Percentiles rank a stretch among this genome's conserved stretches.
Evolutionary conservation across 2,113 vertebrate species (phyloP).

Genomic region (Oryzias melastigma): DNA sequence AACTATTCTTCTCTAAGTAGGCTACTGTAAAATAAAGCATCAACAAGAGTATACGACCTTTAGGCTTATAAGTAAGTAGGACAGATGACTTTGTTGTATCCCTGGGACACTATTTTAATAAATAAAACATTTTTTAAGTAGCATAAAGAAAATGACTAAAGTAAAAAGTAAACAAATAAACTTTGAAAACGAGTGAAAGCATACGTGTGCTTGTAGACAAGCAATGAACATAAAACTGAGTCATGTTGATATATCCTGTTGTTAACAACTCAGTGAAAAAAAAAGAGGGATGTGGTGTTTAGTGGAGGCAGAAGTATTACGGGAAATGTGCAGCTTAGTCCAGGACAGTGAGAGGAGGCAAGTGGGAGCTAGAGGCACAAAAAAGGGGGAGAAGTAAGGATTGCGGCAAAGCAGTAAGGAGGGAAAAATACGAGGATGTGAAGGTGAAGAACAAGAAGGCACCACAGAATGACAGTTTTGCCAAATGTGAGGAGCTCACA

Average conservation of each 20-base stretch:
- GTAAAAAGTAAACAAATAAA: slow-evolving; percentile 12
- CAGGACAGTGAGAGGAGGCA: slow-evolving; percentile 59
- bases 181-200: slow-evolving; percentile 18
- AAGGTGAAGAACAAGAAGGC: slow-evolving; percentile 42
- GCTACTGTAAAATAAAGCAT: not conserved
- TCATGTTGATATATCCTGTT: slow-evolving; percentile 76
- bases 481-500: slow-evolving; percentile 4
- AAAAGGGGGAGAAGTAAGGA: slow-evolving; percentile 51
- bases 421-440: slow-evolving; percentile 16
- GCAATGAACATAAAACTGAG: slow-evolving; percentile 67
- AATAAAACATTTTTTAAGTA: not conserved
- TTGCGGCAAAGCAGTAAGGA: slow-evolving; percentile 31
- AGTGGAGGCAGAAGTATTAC: slow-evolving; percentile 69
- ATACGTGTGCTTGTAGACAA: slow-evolving; percentile 50
- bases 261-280: slow-evolving; percentile 74
- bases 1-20: slow-evolving; percentile 41
- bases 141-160: not conserved
- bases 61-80: too few species aligned
- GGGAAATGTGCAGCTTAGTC: slow-evolving; percentile 67
- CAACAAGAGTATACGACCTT: not conserved
- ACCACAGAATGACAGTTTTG: slow-evolving; percentile 21
- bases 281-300: slow-evolving; percentile 71
- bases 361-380: slow-evolving; percentile 53
- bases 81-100: too few species aligned
- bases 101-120: too few species aligned